Conservation (phyloP, 2,113 vertebrate species). For the Eudyptes chrysolophus region DNA sequence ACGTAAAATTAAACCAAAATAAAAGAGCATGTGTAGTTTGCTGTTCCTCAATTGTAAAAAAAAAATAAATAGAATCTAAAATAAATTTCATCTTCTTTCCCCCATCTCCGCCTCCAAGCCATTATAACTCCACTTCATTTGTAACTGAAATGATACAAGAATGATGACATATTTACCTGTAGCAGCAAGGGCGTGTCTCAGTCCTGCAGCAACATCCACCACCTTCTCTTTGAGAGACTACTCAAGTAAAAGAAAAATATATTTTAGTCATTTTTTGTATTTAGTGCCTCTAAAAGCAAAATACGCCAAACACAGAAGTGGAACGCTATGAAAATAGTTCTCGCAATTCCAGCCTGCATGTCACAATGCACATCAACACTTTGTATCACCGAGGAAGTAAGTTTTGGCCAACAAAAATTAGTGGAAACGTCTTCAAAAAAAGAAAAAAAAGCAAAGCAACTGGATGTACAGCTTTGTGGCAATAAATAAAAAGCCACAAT, state of each 20-base stretch:
- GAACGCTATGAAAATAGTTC: background rate
- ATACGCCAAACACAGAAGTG: background rate
- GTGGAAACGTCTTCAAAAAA: background rate
- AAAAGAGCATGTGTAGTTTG: background rate
- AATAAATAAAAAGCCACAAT: background rate
- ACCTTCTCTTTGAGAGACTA: conserved; percentile 81
- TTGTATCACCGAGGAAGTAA: background rate
- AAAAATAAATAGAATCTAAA: background rate
- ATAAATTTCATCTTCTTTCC: background rate
- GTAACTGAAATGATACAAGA: background rate
- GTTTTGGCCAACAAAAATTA: background rate
- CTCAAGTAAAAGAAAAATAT: background rate
- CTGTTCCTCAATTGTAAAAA: background rate
- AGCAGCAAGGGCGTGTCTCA: conserved; percentile 87
- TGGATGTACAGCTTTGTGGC: background rate
- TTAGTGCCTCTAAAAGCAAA: background rate
- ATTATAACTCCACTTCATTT: background rate
- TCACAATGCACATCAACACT: background rate
- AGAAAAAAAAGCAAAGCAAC: background rate
- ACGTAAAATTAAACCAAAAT: background rate
- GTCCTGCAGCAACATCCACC: conserved; percentile 84
- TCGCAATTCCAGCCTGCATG: background rate
- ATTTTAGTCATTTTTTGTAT: background rate
- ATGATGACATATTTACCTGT: conserved; percentile 75
- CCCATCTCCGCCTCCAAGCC: background rate